Percentiles rank a stretch among this genome's conserved stretches.
phyloP scores from a whole-genome alignment of 2,888 invertebrate species.

The Lysandra coridon region DNA sequence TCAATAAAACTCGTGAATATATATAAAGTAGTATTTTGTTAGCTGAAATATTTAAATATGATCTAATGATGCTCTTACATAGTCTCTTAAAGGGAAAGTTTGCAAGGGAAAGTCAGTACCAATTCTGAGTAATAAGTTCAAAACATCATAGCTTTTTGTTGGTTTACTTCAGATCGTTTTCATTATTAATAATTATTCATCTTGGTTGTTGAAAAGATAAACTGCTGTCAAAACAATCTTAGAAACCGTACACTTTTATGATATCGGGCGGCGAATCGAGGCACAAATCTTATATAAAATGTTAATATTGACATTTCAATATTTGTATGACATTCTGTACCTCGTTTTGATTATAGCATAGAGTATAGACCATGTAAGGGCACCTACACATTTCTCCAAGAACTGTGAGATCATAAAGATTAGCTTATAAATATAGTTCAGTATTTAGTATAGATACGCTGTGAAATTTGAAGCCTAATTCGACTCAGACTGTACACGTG shows the following conservation, averaged over 20 bases:
- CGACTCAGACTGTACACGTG: slow-evolving; percentile 3
- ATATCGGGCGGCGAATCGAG: no score
- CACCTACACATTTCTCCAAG: background rate
- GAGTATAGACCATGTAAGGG: background rate
- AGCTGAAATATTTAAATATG: slow-evolving; percentile 13
- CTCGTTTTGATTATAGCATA: background rate
- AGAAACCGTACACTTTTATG: no score
- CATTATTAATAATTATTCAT: no score
- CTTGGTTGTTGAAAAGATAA: no score
- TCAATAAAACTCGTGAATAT: slow-evolving; percentile 7
- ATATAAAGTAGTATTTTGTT: slow-evolving; percentile 24
- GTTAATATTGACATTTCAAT: no score
- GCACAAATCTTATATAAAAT: no score
- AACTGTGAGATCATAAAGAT: background rate
- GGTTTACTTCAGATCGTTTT: no score
- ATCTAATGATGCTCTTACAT: background rate
- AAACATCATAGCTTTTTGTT: no score
- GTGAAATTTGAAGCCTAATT: background rate
- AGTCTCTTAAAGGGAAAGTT: background rate
- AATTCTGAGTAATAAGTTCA: no score
- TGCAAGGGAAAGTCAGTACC: background rate
- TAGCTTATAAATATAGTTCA: slow-evolving; percentile 7
- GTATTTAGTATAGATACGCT: slow-evolving; percentile 11
- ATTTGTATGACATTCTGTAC: no score
- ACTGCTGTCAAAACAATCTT: no score